phyloP scores from a whole-genome alignment of 2,888 invertebrate genomes.

The Cylindroiulus punctatus region DNA sequence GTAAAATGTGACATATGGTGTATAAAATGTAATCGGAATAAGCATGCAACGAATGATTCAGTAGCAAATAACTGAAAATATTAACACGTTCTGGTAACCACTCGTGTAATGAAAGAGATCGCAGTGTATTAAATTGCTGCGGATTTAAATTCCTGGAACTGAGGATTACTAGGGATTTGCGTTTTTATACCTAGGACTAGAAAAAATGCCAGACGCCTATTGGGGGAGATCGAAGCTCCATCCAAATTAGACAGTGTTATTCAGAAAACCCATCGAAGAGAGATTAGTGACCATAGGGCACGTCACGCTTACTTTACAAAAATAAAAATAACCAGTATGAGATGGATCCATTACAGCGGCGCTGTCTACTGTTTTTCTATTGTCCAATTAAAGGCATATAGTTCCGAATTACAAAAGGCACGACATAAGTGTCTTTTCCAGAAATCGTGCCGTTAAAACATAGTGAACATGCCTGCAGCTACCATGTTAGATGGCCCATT shows the following conservation, averaged over 20 bases:
- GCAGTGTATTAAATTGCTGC: too few relatives aligned
- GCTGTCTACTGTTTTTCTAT: neutral
- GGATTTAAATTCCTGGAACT: too few relatives aligned
- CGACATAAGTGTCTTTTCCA: neutral
- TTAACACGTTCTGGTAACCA: neutral
- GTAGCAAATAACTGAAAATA: neutral
- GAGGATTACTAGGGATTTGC: too few relatives aligned
- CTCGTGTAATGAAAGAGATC: too few relatives aligned
- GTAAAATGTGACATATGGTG: too few relatives aligned
- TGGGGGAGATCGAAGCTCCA: neutral
- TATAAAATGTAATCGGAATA: too few relatives aligned
- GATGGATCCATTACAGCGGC: neutral
- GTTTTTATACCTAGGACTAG: too few relatives aligned
- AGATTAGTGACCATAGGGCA: neutral
- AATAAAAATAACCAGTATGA: neutral
- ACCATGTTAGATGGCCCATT: neutral
- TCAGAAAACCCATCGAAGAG: neutral
- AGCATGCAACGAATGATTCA: neutral
- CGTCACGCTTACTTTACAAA: neutral
- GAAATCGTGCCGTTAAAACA: conserved; percentile 1
- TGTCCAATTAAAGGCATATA: neutral
- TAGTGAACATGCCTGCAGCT: neutral
- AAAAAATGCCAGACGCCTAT: neutral
- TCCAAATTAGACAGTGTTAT: too few relatives aligned
- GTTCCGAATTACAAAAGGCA: conserved; percentile 4